Conservation (phyloP, 2,888 invertebrate species). For the Amblyjoppa fuscipennis region DNA sequence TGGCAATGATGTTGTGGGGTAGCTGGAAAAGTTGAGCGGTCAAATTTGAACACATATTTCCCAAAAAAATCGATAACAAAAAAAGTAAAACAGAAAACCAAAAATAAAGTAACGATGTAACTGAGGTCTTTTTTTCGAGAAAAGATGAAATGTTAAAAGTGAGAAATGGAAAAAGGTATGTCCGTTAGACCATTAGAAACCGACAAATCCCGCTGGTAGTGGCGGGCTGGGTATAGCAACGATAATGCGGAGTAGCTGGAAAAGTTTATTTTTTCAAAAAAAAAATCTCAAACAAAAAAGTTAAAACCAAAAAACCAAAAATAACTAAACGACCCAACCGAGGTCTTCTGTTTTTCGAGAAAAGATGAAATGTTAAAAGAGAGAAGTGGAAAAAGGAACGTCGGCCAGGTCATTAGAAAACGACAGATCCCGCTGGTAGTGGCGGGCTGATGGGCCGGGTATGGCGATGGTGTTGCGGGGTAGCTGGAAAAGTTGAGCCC, state of each 20-base stretch:
- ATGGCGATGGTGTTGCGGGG: conserved; percentile 66
- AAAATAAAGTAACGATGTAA: neutral
- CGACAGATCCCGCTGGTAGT: conserved; percentile 55
- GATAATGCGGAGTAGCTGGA: conserved; percentile 75
- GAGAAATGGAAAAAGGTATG: conserved; percentile 47
- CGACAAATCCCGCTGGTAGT: conserved; percentile 55
- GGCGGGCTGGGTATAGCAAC: conserved; percentile 47
- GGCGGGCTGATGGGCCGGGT: conserved; percentile 51
- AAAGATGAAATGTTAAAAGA: conserved; percentile 38
- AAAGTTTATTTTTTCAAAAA: conserved; percentile 71
- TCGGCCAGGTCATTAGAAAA: conserved; percentile 66
- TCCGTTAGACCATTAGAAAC: conserved; percentile 65
- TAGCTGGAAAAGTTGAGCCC: conserved; percentile 82
- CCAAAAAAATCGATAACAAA: no score
- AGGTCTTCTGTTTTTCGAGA: no score
- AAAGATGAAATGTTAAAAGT: conserved; percentile 37
- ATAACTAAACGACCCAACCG: no score
- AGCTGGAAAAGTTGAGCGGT: conserved; percentile 80
- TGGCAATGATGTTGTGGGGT: conserved; percentile 67
- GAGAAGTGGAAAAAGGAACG: conserved; percentile 48
- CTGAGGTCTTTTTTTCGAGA: neutral
- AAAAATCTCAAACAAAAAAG: conserved; percentile 1
- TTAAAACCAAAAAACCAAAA: no score
- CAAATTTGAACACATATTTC: no score
- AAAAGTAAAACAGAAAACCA: no score